Conservation (phyloP, 2,888 invertebrate species). For the Tetranychus piercei region DNA sequence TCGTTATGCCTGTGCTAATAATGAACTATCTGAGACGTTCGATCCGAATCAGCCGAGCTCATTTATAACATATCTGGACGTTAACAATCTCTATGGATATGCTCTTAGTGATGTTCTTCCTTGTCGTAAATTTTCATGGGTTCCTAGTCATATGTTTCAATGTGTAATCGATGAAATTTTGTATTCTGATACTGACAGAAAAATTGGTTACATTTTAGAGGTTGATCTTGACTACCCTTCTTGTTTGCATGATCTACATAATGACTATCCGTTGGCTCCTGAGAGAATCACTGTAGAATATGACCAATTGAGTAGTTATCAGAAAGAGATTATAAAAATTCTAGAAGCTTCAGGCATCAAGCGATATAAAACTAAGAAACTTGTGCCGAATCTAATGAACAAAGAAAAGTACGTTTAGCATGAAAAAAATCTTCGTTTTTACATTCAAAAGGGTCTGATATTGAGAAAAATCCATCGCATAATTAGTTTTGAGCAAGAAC, state of each 20-base stretch:
- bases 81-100: no score
- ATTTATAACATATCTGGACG: no score
- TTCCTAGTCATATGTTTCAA: not conserved
- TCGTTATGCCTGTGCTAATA: no score
- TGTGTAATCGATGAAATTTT: not conserved
- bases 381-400: no score
- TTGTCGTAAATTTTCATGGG: constrained; percentile 17
- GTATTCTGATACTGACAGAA: no score
- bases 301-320: constrained; percentile 1
- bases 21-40: no score
- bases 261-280: constrained; percentile 23
- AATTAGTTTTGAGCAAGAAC: constrained; percentile 17
- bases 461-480: not conserved
- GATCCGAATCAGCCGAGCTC: no score
- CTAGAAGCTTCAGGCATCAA: not conserved
- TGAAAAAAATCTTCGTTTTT: not conserved
- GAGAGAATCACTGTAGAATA: constrained; percentile 15
- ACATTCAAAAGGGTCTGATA: not conserved
- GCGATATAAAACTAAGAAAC: no score
- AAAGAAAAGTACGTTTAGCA: constrained; percentile 13
- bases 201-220: constrained; percentile 20
- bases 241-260: constrained; percentile 16
- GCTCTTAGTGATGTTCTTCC: constrained; percentile 19
- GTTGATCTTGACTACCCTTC: constrained; percentile 21
- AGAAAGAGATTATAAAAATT: not conserved